These are phyloP conservation scores for Anthrax anthrax DNA, from an alignment of 2,888 invertebrate species.

Conservation along the genomic window DNA sequence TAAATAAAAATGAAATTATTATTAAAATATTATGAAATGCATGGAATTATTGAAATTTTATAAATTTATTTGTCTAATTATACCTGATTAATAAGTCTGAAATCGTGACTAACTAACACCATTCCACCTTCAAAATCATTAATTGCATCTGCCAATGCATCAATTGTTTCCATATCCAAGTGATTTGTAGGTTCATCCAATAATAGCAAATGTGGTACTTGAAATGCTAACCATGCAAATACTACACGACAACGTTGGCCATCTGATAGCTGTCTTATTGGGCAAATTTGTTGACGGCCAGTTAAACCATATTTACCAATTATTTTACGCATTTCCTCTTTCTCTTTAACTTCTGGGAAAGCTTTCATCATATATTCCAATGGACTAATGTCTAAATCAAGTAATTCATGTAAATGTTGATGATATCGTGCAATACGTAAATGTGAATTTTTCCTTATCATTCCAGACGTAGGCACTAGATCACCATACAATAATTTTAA, in stretches of 20 bases:
- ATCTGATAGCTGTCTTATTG: conserved; percentile 59
- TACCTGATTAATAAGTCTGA: conserved; percentile 96
- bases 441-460: conserved; percentile 98
- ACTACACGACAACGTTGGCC: conserved; percentile 97
- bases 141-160: conserved; percentile 93
- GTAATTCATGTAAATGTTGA: conserved; percentile 92
- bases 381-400: conserved; percentile 89
- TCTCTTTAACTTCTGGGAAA: conserved; percentile 93
- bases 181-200: conserved; percentile 81
- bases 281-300: conserved; percentile 78
- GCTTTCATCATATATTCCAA: conserved; percentile 96
- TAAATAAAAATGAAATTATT: not conserved
- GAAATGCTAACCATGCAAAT: conserved; percentile 97
- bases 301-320: conserved; percentile 96
- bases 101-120: conserved; percentile 99
- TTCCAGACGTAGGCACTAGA: conserved; percentile 85
- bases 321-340: conserved; percentile 98
- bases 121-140: conserved; percentile 97
- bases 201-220: conserved; percentile 85
- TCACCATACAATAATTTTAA: conserved; percentile 92
- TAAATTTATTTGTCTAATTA: not conserved
- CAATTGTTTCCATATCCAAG: conserved; percentile 95
- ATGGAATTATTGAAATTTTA: not conserved
- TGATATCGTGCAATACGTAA: conserved; percentile 95
- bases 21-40: not conserved